Percentiles rank a stretch among this genome's conserved stretches.
These are phyloP conservation scores for Zophobas atratus DNA, from an alignment of 1,140 invertebrate genomes.

Conservation along the genomic window DNA sequence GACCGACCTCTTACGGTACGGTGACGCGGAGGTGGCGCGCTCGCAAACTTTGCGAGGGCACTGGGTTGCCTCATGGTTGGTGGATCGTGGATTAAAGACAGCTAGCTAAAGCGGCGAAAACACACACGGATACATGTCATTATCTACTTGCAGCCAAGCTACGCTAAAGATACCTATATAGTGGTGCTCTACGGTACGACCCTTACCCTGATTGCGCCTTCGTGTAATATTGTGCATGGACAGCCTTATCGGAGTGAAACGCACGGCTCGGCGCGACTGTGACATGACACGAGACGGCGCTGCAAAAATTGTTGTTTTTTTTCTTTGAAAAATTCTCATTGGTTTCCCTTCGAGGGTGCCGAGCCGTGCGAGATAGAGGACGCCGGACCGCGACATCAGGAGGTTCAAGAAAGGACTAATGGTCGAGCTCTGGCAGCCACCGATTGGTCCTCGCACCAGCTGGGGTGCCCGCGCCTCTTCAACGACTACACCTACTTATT, in stretches of 20 bases:
- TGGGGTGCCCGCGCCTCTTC: slow-evolving; percentile 64
- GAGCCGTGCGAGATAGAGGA: slow-evolving; percentile 52
- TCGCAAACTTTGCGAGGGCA: background rate
- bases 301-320: slow-evolving; percentile 24
- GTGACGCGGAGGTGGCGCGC: background rate
- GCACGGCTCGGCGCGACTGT: slow-evolving; percentile 52
- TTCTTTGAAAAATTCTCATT: too few species aligned
- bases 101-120: slow-evolving; percentile 54
- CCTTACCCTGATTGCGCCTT: slow-evolving; percentile 67
- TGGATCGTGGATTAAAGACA: slow-evolving; percentile 55
- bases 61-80: slow-evolving; percentile 61
- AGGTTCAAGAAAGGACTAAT: slow-evolving; percentile 49
- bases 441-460: slow-evolving; percentile 68
- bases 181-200: slow-evolving; percentile 65
- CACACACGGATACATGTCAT: slow-evolving; percentile 58
- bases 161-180: slow-evolving; percentile 60
- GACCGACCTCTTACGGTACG: too few species aligned
- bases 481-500: slow-evolving; percentile 62
- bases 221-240: slow-evolving; percentile 66
- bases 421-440: slow-evolving; percentile 66
- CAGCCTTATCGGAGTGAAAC: slow-evolving; percentile 64
- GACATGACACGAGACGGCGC: slow-evolving; percentile 17
- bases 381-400: slow-evolving; percentile 53
- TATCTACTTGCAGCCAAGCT: slow-evolving; percentile 62
- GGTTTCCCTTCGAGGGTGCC: slow-evolving; percentile 4